Evolutionary conservation across 2,797 vertebrate genomes (phyloP).

Genomic region (Eulemur coronatus): DNA sequence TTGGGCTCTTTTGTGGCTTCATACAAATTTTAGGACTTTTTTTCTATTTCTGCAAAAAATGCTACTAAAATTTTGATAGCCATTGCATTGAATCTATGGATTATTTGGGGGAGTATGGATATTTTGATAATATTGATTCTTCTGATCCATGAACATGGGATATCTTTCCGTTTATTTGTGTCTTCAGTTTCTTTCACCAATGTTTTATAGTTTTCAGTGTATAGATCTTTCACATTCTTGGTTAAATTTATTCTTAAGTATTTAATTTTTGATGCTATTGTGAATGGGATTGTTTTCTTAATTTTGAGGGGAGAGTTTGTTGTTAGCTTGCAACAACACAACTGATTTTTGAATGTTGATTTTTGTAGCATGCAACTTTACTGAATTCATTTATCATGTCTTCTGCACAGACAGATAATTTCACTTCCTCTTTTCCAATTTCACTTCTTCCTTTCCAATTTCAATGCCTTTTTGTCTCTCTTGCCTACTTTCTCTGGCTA

Average conservation of each 20-base stretch:
- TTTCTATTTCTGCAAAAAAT: not conserved
- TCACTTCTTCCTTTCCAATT: too few relatives aligned
- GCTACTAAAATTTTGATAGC: not conserved
- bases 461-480: not conserved
- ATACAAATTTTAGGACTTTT: not conserved
- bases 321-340: too few relatives aligned
- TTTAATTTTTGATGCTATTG: not conserved
- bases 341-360: not conserved
- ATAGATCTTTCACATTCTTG: not conserved
- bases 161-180: not conserved
- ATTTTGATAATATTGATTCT: not conserved
- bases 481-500: not conserved
- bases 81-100: not conserved
- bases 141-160: not conserved
- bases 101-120: not conserved
- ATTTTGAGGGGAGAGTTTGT: not conserved
- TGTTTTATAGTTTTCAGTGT: not conserved
- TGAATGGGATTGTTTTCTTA: not conserved
- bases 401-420: not conserved
- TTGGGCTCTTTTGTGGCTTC: not conserved
- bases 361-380: not conserved
- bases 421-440: not conserved
- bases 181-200: not conserved
- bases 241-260: not conserved
- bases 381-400: not conserved